Percentiles rank a stretch among this genome's conserved stretches.
phyloP scores from a whole-genome alignment of 1,140 invertebrate genomes.

The Caenorhabditis tropicalis region DNA sequence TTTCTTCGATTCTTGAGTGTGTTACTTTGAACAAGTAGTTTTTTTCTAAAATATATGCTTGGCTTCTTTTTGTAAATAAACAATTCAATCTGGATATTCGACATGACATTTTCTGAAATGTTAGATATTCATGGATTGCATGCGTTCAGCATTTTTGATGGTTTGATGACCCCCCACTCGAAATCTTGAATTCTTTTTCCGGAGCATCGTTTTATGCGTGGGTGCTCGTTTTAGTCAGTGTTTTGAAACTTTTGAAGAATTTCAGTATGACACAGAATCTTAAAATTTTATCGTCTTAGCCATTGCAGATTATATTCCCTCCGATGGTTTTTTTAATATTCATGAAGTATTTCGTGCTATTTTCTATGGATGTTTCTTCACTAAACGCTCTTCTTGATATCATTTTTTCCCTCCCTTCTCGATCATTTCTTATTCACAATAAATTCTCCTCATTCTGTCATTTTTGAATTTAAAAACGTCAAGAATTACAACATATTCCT shows the following conservation, averaged over 20 bases:
- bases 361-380: background rate
- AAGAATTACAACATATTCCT: background rate
- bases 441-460: background rate
- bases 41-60: too few species aligned
- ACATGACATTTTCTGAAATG: background rate
- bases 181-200: background rate
- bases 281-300: too few species aligned
- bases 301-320: background rate
- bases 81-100: background rate
- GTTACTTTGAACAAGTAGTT: too few species aligned
- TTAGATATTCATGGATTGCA: background rate
- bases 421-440: constrained; percentile 2
- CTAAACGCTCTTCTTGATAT: background rate
- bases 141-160: constrained; percentile 15
- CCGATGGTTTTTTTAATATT: too few species aligned
- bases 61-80: constrained; percentile 4
- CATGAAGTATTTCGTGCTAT: too few species aligned
- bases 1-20: background rate
- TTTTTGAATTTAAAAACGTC: background rate
- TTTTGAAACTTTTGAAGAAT: background rate
- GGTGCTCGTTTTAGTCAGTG: background rate
- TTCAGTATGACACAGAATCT: too few species aligned
- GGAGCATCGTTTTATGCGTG: background rate
- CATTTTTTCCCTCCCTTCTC: background rate
- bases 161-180: background rate